Evolutionary conservation across 2,797 vertebrate genomes (phyloP), one percentile per base, ranked within the genome.

Genomic region (Antrozous pallidus): DNA sequence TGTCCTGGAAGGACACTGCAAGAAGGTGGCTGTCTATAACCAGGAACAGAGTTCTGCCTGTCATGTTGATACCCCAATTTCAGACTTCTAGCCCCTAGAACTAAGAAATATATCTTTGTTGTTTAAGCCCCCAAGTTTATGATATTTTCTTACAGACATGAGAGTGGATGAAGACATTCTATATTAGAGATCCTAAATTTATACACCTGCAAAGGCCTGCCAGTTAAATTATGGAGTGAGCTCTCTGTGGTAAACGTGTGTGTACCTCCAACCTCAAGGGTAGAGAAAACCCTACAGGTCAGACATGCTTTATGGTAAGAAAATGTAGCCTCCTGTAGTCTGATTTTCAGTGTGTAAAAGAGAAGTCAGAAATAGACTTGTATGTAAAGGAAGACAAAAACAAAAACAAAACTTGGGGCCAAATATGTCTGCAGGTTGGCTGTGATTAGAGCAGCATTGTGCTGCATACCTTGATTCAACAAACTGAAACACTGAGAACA

Each of bases 171-270:
- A 40, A 49, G 75, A 31, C 33, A 24, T 36, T 77, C 8, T 31
- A 8, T 16, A 63, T 8, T 24, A 47, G 54, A 3, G 9, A 36
- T 42, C 24, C 33, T 36, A 84, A 61, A 73, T 5, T 38, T n/a
- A 42, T 5, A n/a, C 3, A 14, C 18, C 17, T 42, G 7, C 6
- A 42, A 12, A 54, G 7, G 4, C 0, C 9, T 0, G 3, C 10
- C 33, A 24, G 18, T 4, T 51, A 79, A 70, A 56, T 87, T 24
- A 56, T 38, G 24, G 17, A 17, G 7, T 8, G 33, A 16, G 2
- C 9, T 51, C 28, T 56, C n/a, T 36, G 2, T 6, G 31, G n/a
- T n/a, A 45, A 90, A 17, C 6, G 33, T 5, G 6, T 24, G 1
- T 42, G 17, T 24, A 2, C 3, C 16, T 9, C 18, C 28, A 47